A percentile compares a stretch with the other conserved stretches of the same genome.
These are phyloP conservation scores for Drosophila baimaii DNA, from an alignment of 1,140 invertebrate species.

Conservation along the genomic window DNA sequence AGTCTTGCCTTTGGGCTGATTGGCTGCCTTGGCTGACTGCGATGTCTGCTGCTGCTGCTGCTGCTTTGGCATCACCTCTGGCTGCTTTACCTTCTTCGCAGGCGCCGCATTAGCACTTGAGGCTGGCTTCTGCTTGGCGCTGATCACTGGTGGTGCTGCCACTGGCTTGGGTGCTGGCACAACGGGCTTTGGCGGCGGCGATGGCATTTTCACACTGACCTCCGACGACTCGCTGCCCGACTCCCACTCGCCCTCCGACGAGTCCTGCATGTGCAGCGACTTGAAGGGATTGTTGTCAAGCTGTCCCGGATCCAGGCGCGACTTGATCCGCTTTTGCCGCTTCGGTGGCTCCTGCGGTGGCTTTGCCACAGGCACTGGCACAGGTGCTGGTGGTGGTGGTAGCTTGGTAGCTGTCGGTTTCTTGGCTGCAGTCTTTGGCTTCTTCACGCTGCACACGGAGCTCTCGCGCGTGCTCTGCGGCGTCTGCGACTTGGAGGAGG, in stretches of 20 bases:
- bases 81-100: constrained; percentile 51
- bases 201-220: constrained; percentile 5
- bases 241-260: constrained; percentile 78
- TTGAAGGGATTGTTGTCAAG: constrained; percentile 83
- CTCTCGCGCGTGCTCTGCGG: constrained; percentile 77
- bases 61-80: constrained; percentile 24
- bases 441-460: constrained; percentile 74
- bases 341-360: constrained; percentile 49
- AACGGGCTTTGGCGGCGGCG: constrained; percentile 8
- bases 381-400: constrained; percentile 6
- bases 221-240: constrained; percentile 63
- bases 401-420: constrained; percentile 9
- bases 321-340: constrained; percentile 60
- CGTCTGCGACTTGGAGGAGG: constrained; percentile 74
- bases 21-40: constrained; percentile 11
- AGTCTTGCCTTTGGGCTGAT: constrained; percentile 23
- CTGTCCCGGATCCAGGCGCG: constrained; percentile 68
- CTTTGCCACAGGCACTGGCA: constrained; percentile 23
- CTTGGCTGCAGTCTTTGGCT: constrained; percentile 52
- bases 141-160: constrained; percentile 24
- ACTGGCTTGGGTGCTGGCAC: constrained; percentile 24
- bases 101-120: constrained; percentile 5
- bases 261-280: constrained; percentile 72
- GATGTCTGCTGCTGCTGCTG: constrained; percentile 4
- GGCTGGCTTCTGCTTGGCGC: constrained; percentile 42